Percentiles rank a stretch among this genome's conserved stretches.
These are phyloP conservation scores for Arvicanthis niloticus DNA, from an alignment of 2,113 vertebrate genomes.

Conservation along the genomic window DNA sequence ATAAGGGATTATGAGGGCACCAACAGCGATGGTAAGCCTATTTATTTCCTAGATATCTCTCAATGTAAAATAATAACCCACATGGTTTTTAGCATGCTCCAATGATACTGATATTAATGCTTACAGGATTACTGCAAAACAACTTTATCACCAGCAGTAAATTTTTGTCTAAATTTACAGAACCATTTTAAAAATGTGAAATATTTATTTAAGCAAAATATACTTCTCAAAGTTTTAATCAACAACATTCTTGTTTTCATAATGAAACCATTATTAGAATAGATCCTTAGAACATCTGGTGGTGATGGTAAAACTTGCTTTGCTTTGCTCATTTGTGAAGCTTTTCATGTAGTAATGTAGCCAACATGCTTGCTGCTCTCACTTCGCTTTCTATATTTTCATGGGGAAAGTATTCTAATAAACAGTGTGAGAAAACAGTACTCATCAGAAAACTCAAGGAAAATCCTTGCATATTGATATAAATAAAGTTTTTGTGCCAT, in stretches of 20 bases:
- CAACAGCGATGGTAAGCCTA: not conserved
- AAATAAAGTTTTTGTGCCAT: not conserved
- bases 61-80: not conserved
- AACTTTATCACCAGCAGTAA: not conserved
- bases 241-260: not conserved
- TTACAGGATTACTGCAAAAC: not conserved
- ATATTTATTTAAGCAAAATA: not conserved
- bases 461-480: not conserved
- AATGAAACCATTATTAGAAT: not conserved
- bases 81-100: not conserved
- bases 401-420: not conserved
- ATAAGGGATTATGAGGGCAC: not conserved
- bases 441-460: not conserved
- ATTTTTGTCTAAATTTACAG: slow-evolving; percentile 13
- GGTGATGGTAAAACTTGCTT: not conserved
- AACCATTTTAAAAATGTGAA: not conserved
- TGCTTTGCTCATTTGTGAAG: not conserved
- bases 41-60: not conserved
- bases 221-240: not conserved
- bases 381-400: not conserved
- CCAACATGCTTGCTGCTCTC: not conserved
- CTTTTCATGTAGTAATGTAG: not conserved
- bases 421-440: not conserved
- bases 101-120: not conserved
- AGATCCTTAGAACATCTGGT: not conserved